Evolutionary conservation across 2,888 invertebrate genomes (phyloP), one percentile per base, ranked within the genome.

Genomic region (Scaptomyza reducta): DNA sequence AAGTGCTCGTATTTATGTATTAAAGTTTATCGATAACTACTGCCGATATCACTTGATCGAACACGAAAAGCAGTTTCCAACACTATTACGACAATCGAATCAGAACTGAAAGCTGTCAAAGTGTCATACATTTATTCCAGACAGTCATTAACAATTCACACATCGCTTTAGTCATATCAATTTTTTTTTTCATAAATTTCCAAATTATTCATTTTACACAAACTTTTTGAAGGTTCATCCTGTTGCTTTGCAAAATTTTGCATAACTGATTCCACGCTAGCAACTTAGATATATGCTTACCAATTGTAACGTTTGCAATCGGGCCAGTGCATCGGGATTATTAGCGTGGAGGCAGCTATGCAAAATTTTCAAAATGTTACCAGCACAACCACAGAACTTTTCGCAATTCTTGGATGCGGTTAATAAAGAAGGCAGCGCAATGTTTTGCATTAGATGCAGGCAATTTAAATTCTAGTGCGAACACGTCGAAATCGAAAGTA

Each of bases 251-350:
- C n/a, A 16, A 38, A 16, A 16, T 16, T 40, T 14, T 40, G 40
- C 40, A 40, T 40, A 16, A 40, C 16, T 40, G 40, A 40, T 40
- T 40, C 40, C 40, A 40, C 16, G 40, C 16, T 16, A 40, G 5
- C 16, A 40, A 40, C 40, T 40, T 4, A 5, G 16, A 40, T 40
- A 1, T 40, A 38, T 38, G 38, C 38, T 38, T 38, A 38, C 38
- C 38, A 16, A 38, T 38, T 38, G 38, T 38, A 38, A 38, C n/a
- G 7, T n/a, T 38, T 38, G 38, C 38, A 38, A 38, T 38, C 38
- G 40, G 40, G 40, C 16, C 40, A 40, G 16, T 40, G 16, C 40
- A 40, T 40, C 40, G 16, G 14, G 40, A 40, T 40, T 16, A 4
- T 16, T 40, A 40, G 40, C 16, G 40, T 40, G 40, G 40, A 9